Base-by-base conservation (phyloP, 2,797 vertebrate genomes). In the Urophycis tenuis region DNA sequence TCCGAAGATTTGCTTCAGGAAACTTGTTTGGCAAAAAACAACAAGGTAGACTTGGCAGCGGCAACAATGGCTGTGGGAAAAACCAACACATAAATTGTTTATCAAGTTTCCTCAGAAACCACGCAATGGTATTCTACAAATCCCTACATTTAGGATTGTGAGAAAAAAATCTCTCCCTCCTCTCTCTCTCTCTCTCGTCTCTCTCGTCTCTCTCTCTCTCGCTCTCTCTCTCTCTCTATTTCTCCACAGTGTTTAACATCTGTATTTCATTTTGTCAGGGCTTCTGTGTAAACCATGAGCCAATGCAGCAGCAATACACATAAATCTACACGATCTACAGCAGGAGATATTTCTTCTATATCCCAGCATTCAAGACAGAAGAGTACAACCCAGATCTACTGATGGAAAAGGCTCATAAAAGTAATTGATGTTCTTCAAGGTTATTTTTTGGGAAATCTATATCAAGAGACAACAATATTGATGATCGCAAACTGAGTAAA, bases 261-360 rank as follows among this genome's bases (percentile, higher is more conserved):
- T 93, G 92, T 72, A 86, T 82, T 81, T 90, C 84, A 88, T 93
- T 92, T 91, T 72, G 75, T 0, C 32, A 80, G 75, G 73, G 81
- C 86, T 91, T 88, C 87, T 87, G 87, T 90, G 86, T 86, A 84
- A 88, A 83, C 36, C 77, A 84, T 17, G 60, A 82, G 87, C 88
- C 88, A 90, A 81, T 81, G 92, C 92, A 90, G 91, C 92, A 91
- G 90, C 89, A 77, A 89, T 88, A 88, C 83, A 90, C 79, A 82
- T 90, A 89, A 91, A 90, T 89, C 87, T 86, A 76, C 53, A 74
- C 78, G 82, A 88, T 82, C 84, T 71, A 81, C 85, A 81, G 81
- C 25, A 32, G 70, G 53, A 78, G 73, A 73, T 34, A 17, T 72
- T 77, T 71, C 77, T 78, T 74, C 78, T 72, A 78, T 81, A 88